Base-by-base conservation (phyloP, 53 echinoderm and acorn worm genomes). In the Echinarachnius parma region DNA sequence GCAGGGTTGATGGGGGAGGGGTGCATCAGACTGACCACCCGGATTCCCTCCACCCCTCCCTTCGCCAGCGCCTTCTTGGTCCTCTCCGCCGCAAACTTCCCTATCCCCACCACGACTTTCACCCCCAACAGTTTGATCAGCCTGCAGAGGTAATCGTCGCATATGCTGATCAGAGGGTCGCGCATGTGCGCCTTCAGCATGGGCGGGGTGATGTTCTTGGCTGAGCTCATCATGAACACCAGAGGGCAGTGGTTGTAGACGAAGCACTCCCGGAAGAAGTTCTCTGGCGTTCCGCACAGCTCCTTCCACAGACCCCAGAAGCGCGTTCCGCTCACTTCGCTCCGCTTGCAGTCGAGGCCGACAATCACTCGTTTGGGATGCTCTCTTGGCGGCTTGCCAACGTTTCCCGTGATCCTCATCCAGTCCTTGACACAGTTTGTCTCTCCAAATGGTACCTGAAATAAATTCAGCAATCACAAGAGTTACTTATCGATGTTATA, bases 361-460 rank as follows among this genome's bases (percentile, higher is more conserved):
- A 81, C 37, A 10, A 98, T 98, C 48, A 66, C 64, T 29, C 98
- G 66, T 56, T 92, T 98, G 18, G 98, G 98, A 49, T 98, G 91
- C 74, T 98, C 98, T 48, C 77, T 88, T 14, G 87, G 77, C 3
- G 98, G 98, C 59, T 91, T 98, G 13, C 83, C 88, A 28, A 98
- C 98, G 9, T 80, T 82, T 28, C 98, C 98, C 33, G 65, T 72
- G 18, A 98, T 91, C 36, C 82, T 77, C 42, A 98, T 88, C 86
- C 91, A 98, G 67, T 98, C 75, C 18, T 82, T 82, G 13, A 87
- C 90, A 74, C 79, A 85, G 53, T 79, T 82, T 26, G 75, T 76
- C 59, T 98, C 98, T 64, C 98, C 98, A 81, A 98, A 98, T 7
- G 98, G 98, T 21, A 98, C 98, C 98, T 98, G 60, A 10, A 4